phyloP scores from a whole-genome alignment of 2,797 vertebrate species.

The Amblyraja radiata region DNA sequence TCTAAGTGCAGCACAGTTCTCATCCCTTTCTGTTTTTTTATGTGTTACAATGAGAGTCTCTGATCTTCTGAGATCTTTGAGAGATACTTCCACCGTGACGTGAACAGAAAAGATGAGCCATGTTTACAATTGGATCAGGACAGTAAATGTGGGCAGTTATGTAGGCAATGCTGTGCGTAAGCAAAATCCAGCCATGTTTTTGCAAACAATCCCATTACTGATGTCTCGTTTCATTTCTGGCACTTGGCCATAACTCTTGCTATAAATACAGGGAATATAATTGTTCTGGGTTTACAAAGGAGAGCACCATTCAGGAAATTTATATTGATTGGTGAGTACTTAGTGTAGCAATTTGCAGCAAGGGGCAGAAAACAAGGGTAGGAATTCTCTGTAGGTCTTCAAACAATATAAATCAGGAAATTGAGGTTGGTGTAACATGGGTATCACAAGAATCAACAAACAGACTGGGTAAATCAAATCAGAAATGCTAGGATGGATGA shows the following conservation, averaged over 20 bases:
- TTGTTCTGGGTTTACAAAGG: neutral
- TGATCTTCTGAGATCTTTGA: neutral
- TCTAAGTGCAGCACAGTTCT: no score
- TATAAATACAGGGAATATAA: neutral
- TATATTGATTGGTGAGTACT: neutral
- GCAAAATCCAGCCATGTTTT: neutral
- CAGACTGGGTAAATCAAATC: no score
- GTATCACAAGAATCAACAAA: no score
- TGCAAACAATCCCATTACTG: neutral
- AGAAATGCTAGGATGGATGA: no score
- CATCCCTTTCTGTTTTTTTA: no score
- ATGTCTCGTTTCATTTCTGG: neutral
- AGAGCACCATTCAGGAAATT: neutral
- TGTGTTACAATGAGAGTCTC: neutral
- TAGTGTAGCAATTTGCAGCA: neutral
- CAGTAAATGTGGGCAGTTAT: no score
- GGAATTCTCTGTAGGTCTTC: no score
- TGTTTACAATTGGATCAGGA: neutral
- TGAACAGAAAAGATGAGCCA: neutral
- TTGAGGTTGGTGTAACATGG: no score
- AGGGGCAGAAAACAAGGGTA: neutral
- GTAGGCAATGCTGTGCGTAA: neutral
- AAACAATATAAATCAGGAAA: no score
- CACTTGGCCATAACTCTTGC: neutral
- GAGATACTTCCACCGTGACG: neutral